phyloP scores from a whole-genome alignment of 2,888 invertebrate genomes.

The Ephialtes manifestator region DNA sequence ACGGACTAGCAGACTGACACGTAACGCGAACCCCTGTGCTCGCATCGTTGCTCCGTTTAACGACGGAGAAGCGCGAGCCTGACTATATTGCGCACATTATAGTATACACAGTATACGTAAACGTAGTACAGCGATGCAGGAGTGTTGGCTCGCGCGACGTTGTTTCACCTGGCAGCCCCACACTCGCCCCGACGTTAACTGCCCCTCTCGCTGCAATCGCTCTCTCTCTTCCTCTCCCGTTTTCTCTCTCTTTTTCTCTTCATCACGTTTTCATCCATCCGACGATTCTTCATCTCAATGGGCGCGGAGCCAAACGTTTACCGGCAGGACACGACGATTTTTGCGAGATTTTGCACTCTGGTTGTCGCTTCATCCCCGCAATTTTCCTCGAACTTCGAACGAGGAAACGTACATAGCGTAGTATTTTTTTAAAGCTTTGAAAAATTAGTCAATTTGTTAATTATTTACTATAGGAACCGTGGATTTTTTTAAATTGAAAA shows the following conservation, averaged over 20 bases:
- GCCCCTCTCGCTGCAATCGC: constrained; percentile 57
- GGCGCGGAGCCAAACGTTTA: constrained; percentile 41
- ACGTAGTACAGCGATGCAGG: constrained; percentile 14
- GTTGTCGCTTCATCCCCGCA: background rate
- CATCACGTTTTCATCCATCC: constrained; percentile 13
- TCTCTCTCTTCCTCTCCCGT: constrained; percentile 25
- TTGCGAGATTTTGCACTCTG: constrained; percentile 23
- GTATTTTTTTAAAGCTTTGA: no score
- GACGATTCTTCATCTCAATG: constrained; percentile 37
- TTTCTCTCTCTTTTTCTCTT: background rate
- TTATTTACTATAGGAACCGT: no score
- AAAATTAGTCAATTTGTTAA: no score
- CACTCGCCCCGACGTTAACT: constrained; percentile 44
- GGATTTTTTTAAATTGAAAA: no score
- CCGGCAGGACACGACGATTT: constrained; percentile 1
- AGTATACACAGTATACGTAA: constrained; percentile 25
- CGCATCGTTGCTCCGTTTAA: constrained; percentile 73
- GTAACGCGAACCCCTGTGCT: constrained; percentile 58
- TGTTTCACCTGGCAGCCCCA: constrained; percentile 58
- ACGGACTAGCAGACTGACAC: constrained; percentile 68
- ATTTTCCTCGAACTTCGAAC: background rate
- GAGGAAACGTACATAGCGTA: background rate
- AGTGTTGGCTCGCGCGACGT: constrained; percentile 34
- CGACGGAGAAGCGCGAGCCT: constrained; percentile 63
- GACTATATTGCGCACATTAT: constrained; percentile 55